Base-by-base conservation (phyloP, 2,797 vertebrate genomes). In the Percopsis omiscomaycus region DNA sequence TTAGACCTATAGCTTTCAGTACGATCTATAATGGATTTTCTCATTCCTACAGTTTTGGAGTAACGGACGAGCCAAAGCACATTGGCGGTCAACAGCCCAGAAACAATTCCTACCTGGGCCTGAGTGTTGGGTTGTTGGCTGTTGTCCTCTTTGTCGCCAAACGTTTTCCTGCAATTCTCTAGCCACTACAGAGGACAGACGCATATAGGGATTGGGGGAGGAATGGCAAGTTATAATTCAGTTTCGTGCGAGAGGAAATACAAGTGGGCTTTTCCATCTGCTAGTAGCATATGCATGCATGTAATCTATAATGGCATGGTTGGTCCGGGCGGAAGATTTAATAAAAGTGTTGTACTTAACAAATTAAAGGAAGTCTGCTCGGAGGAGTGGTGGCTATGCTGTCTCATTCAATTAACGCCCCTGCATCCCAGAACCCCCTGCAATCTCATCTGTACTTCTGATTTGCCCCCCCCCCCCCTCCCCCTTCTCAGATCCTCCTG, bases 91-190 rank as follows among this genome's bases (percentile, higher is more conserved):
- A 48, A 1, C 28, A 60, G 51, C 48, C n/a, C 0, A 15, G 45
- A 16, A 14, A 27, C 51, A 8, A 52, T 4, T 66, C 80, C 70
- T 93, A 98, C 97, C 92, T 98, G 95, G 69, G 94, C 91, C 46
- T 95, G 95, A 73, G 93, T 94, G 63, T 92, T 94, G 54, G 90
- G 76, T 64, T 80, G 87, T 49, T 93, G 94, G 82, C 87, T 84
- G 77, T 92, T 84, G 61, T 96, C 37, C 37, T 37, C 94, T 87
- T 95, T 94, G 73, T 93, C 92, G 60, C 96, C 93, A 77, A 99
- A 99, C 1, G 96, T 98, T 82, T 95, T 96, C 91, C 94, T 96
- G 90, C 97, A 99, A 84, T 98, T 95, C 64, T 96, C 93, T 69
- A 99, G 88, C 97, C 97, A 99, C 97, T 99, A 65, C n/a, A 85